Percentiles rank a stretch among this genome's conserved stretches.
Conservation (phyloP, 92 coral and sea anemone species). For the Diadumene lineata region DNA sequence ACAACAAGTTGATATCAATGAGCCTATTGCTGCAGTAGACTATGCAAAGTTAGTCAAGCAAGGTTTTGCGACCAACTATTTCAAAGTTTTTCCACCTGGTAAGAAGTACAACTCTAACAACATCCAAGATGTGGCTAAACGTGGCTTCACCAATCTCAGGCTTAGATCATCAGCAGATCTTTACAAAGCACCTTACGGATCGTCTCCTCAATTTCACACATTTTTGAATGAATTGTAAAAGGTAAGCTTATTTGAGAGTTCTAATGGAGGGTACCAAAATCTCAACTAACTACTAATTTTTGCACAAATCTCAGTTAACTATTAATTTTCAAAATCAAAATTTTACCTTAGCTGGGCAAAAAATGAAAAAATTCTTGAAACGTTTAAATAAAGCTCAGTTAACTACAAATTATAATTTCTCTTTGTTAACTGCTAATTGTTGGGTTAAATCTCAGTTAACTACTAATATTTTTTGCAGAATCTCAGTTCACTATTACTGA, state of each 20-base stretch:
- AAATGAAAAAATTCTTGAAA: too few species aligned
- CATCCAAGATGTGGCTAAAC: conserved; percentile 45
- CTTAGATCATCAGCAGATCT: conserved; percentile 50
- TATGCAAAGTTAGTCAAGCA: conserved; percentile 50
- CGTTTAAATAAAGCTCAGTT: background rate
- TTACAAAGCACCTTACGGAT: conserved; percentile 30
- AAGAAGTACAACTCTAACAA: conserved; percentile 42
- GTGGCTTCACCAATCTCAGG: conserved; percentile 52
- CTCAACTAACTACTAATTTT: too few species aligned
- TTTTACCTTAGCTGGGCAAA: too few species aligned
- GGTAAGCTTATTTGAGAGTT: background rate
- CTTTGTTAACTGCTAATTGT: background rate
- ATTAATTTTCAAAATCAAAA: background rate
- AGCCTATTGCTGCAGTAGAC: conserved; percentile 12
- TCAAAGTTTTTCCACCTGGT: conserved; percentile 40
- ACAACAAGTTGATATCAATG: too few species aligned
- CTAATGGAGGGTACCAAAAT: background rate
- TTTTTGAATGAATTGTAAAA: conserved; percentile 20
- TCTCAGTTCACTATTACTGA: too few species aligned
- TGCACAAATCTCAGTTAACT: background rate
- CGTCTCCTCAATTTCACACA: conserved; percentile 12
- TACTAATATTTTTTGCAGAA: too few species aligned
- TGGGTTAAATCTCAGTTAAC: too few species aligned
- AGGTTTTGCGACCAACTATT: conserved; percentile 71
- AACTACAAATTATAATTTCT: background rate